Base-by-base conservation (phyloP, 2,888 invertebrate species). In the Leucozona laternaria region DNA sequence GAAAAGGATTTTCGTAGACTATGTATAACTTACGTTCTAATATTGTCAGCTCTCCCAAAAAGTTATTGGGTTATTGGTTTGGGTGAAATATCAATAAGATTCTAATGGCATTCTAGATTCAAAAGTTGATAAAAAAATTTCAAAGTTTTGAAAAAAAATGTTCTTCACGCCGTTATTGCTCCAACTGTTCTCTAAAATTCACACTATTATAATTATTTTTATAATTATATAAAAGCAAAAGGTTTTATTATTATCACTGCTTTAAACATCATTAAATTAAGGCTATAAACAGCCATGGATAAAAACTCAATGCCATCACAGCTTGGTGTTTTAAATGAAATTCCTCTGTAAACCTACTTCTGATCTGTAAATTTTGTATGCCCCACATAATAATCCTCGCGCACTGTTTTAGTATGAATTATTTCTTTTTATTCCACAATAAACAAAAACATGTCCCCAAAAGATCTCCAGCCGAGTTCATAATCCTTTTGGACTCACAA, bases 381-480 rank as follows among this genome's bases (percentile, higher is more conserved):
- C 34, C 57, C 57, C 31, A 17, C 17, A 5, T 57, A 17, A 17
- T 31, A 57, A 31, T 57, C 31, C 57, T n/a, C 57, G n/a, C 2
- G 0, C 11, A 53, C 53, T n/a, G 53, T 28, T 53, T 28, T 1
- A 8, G 5, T 57, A 57, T 57, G 31, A 31, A 31, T 58, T 58
- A 58, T 58, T 20, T 58, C 11, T 20, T 34, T 58, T 34, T 22
- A 22, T 37, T 15, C 15, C 3, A 15, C 3, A 40, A 22, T 37
- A 64, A 64, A 40, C 28, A 40, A 64, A 45, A 64, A 28, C n/a
- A 31, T 11, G 17, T 66, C 34, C 20, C 20, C 11, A 22, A 40
- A 43, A 22, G 34, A 60, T 66, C 45, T 80, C 85, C 80, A 72
- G 68, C 80, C 45, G 77, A 48, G 72, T 80, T 80, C 77, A 48